phyloP scores from a whole-genome alignment of 1,140 invertebrate species.

The Polypedilum vanderplanki region DNA sequence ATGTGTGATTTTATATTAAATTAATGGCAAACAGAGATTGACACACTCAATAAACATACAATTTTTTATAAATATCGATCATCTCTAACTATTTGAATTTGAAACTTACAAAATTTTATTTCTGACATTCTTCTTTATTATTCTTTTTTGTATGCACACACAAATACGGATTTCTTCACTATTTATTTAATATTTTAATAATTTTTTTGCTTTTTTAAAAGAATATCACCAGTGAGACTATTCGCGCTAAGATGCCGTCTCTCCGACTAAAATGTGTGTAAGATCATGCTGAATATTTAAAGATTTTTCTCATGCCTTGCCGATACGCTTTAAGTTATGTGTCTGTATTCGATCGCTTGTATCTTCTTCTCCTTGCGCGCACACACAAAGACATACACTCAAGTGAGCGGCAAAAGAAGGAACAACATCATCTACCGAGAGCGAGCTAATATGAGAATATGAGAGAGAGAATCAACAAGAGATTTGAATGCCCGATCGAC shows the following conservation, averaged over 20 bases:
- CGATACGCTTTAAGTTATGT: neutral
- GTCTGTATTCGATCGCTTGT: neutral
- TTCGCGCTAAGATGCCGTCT: neutral
- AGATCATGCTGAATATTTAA: conserved; percentile 14
- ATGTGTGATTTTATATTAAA: too few relatives aligned
- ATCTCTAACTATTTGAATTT: neutral
- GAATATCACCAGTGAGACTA: neutral
- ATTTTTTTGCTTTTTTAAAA: neutral
- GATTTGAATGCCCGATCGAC: too few relatives aligned
- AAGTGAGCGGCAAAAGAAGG: too few relatives aligned
- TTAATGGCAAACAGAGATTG: too few relatives aligned
- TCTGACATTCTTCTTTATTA: neutral
- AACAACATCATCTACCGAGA: too few relatives aligned
- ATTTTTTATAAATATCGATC: too few relatives aligned
- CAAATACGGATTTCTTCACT: neutral
- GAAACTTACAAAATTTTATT: neutral
- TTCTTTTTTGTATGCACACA: neutral
- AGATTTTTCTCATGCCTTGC: neutral
- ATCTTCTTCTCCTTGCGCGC: neutral
- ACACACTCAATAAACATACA: too few relatives aligned
- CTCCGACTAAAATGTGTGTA: conserved; percentile 12
- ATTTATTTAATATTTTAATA: neutral
- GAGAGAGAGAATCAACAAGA: too few relatives aligned
- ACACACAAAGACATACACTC: neutral
- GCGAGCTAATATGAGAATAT: too few relatives aligned